Conservation (phyloP, 2,888 invertebrate genomes). For the Andricus quercusramuli region DNA sequence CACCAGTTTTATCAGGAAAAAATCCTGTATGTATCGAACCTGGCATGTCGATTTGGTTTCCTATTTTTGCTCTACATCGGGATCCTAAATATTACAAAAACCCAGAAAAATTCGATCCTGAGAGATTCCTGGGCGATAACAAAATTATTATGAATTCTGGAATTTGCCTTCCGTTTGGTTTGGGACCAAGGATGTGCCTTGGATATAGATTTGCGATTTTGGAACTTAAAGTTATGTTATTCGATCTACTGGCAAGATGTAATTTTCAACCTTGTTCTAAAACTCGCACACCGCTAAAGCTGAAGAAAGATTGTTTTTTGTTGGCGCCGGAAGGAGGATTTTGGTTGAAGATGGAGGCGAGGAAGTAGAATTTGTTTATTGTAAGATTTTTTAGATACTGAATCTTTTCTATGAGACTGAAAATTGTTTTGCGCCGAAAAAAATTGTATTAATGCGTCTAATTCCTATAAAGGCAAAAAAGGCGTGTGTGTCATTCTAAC, state of each 20-base stretch:
- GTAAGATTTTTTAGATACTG: too few relatives aligned
- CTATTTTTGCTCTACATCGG: conserved; percentile 68
- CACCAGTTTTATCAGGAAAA: conserved; percentile 64
- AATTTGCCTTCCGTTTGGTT: conserved; percentile 72
- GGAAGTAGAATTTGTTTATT: background rate
- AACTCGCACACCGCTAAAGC: conserved; percentile 74
- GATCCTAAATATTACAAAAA: conserved; percentile 67
- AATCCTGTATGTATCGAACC: conserved; percentile 65
- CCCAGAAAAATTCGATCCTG: conserved; percentile 75
- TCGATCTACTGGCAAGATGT: conserved; percentile 55
- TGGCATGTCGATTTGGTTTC: conserved; percentile 66
- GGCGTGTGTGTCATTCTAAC: too few relatives aligned
- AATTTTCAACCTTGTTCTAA: conserved; percentile 69
- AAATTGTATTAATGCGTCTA: too few relatives aligned
- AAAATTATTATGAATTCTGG: conserved; percentile 50
- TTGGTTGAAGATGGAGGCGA: conserved; percentile 56
- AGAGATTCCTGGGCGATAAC: conserved; percentile 65
- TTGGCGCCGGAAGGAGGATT: conserved; percentile 54
- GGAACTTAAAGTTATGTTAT: conserved; percentile 57
- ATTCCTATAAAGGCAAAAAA: too few relatives aligned
- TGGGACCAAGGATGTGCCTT: conserved; percentile 73
- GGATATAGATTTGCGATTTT: conserved; percentile 64
- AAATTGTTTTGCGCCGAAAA: too few relatives aligned
- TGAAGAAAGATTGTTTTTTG: conserved; percentile 45
- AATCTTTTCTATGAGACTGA: too few relatives aligned